These are phyloP conservation scores for Pontoporia blainvillei DNA, from an alignment of 2,113 vertebrate species.

Conservation along the genomic window DNA sequence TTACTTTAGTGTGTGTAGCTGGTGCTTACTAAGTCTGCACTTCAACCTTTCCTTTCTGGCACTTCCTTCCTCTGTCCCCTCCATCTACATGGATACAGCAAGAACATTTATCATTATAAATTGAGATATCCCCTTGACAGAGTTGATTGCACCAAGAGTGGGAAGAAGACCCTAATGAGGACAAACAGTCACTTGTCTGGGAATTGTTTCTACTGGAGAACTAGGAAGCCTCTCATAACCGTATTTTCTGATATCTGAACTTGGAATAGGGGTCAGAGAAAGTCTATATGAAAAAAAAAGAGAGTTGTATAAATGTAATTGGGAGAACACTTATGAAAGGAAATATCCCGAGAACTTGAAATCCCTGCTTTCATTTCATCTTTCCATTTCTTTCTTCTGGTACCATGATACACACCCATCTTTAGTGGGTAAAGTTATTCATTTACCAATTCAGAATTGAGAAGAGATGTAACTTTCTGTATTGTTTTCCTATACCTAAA, in stretches of 20 bases:
- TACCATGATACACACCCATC: too few species aligned
- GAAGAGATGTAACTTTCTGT: not conserved
- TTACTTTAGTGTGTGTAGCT: not conserved
- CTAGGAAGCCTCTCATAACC: not conserved
- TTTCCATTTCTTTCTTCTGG: not conserved
- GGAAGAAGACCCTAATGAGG: not conserved
- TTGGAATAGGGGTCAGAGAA: not conserved
- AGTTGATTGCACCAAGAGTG: not conserved
- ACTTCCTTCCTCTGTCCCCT: not conserved
- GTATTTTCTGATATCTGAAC: not conserved
- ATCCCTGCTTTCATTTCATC: not conserved
- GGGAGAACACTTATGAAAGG: not conserved
- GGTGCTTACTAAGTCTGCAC: not conserved
- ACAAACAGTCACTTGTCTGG: not conserved
- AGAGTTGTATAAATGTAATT: not conserved
- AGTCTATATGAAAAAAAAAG: not conserved
- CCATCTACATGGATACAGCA: not conserved
- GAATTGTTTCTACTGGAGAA: not conserved
- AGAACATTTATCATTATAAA: not conserved
- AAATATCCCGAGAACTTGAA: not conserved
- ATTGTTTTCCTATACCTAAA: not conserved
- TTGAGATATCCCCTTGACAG: not conserved
- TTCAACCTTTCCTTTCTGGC: not conserved
- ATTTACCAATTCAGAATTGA: not conserved
- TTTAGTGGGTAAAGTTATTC: not conserved